Conservation (phyloP, 2,797 vertebrate species). For the Lithobates sylvaticus region DNA sequence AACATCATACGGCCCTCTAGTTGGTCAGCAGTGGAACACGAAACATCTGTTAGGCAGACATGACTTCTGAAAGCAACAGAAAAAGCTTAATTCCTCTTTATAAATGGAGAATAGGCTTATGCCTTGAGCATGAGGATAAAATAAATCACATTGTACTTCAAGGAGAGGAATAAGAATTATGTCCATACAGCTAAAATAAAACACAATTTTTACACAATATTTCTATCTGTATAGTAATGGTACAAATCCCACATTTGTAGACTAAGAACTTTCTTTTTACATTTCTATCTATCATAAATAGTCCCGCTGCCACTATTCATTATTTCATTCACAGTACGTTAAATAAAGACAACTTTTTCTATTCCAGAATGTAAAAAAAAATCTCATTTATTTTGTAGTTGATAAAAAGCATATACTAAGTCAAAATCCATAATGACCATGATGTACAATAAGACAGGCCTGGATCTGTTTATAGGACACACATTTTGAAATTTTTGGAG, state of each 20-base stretch:
- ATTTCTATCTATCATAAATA: slow-evolving; percentile 17
- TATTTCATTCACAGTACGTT: background rate
- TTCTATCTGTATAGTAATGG: slow-evolving; percentile 25
- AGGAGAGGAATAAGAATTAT: slow-evolving; percentile 62
- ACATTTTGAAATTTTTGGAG: no score
- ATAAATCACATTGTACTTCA: slow-evolving; percentile 72
- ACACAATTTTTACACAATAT: slow-evolving; percentile 20
- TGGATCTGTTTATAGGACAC: no score
- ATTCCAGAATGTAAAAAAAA: background rate
- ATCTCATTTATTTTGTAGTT: no score
- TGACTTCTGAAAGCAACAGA: slow-evolving; percentile 70
- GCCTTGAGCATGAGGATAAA: slow-evolving; percentile 67
- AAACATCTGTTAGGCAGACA: slow-evolving; percentile 81
- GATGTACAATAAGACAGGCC: no score
- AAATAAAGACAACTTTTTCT: slow-evolving; percentile 11
- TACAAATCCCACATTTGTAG: slow-evolving; percentile 49
- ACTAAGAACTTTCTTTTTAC: slow-evolving; percentile 31
- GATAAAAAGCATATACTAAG: no score
- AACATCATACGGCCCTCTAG: slow-evolving; percentile 65
- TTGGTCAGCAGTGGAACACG: slow-evolving; percentile 67
- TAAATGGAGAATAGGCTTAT: slow-evolving; percentile 76
- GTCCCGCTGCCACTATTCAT: slow-evolving; percentile 8
- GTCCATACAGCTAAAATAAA: slow-evolving; percentile 47
- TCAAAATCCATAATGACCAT: no score
- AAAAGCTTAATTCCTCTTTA: slow-evolving; percentile 77